A percentile compares a stretch with the other conserved stretches of the same genome.
Conservation (phyloP, 1,140 invertebrate species). For the Streblospio benedicti region DNA sequence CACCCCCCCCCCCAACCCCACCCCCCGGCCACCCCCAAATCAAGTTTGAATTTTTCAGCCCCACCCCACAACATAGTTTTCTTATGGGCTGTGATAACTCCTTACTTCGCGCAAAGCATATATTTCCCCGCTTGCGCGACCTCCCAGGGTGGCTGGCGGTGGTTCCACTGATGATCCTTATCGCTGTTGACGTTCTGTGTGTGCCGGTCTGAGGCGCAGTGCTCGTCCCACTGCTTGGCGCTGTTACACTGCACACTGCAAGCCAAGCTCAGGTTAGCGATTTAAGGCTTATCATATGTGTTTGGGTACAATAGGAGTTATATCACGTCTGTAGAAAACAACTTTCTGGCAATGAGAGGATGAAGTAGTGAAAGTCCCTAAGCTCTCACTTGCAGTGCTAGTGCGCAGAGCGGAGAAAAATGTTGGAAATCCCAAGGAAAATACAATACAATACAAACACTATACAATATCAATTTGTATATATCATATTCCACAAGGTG, state of each 20-base stretch:
- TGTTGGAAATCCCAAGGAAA: too few relatives aligned
- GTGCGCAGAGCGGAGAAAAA: too few relatives aligned
- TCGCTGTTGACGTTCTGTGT: constrained; percentile 40
- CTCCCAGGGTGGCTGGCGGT: constrained; percentile 40
- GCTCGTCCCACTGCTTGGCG: constrained; percentile 39
- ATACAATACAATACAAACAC: too few relatives aligned
- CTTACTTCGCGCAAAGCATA: constrained; percentile 35
- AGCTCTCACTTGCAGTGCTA: too few relatives aligned
- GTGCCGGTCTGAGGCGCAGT: constrained; percentile 37
- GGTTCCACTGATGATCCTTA: constrained; percentile 44
- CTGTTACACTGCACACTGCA: constrained; percentile 38
- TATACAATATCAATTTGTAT: too few relatives aligned
- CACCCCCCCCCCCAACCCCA: too few relatives aligned
- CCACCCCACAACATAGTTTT: background rate
- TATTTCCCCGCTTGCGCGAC: constrained; percentile 26
- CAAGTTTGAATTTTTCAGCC: background rate
- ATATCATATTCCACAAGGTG: too few relatives aligned
- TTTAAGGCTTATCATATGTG: background rate
- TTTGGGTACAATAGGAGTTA: background rate
- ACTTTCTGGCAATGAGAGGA: too few relatives aligned
- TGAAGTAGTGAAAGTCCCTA: too few relatives aligned
- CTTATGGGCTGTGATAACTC: background rate
- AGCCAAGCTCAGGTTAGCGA: too few relatives aligned
- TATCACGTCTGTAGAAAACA: background rate
- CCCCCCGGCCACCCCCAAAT: too few relatives aligned